Conservation (phyloP, 2,888 invertebrate genomes). For the Argyra leucocephala region DNA sequence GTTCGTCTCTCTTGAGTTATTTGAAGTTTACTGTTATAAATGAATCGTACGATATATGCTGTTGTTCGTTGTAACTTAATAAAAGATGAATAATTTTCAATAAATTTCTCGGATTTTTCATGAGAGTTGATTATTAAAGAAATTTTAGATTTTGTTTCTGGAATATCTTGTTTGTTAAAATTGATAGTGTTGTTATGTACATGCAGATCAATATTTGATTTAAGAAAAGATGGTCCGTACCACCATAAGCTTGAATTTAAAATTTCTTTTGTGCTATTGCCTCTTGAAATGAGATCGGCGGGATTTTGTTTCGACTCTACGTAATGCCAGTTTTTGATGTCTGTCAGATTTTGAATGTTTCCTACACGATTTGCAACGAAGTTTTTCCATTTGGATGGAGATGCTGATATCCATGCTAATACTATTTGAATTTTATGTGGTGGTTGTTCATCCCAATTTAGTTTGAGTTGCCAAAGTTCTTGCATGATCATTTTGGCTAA, state of each 20-base stretch:
- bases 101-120: too few species aligned
- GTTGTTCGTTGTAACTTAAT: too few species aligned
- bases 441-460: constrained; percentile 19
- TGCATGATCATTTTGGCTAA: constrained; percentile 21
- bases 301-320: not conserved
- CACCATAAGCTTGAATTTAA: not conserved
- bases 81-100: too few species aligned
- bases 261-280: not conserved
- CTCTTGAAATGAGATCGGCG: not conserved
- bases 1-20: not conserved
- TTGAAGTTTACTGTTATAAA: not conserved
- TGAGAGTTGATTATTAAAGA: too few species aligned
- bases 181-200: too few species aligned
- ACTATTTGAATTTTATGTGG: constrained; percentile 13
- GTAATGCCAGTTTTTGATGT: not conserved
- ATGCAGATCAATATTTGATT: not conserved
- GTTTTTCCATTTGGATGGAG: not conserved
- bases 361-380: constrained; percentile 8
- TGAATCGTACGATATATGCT: too few species aligned
- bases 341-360: not conserved
- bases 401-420: not conserved
- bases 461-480: constrained; percentile 18
- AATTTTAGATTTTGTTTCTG: not conserved
- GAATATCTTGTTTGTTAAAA: not conserved
- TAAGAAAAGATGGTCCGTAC: not conserved